These are phyloP conservation scores for Notospermus geniculatus DNA, from an alignment of 1,140 invertebrate species.

Conservation along the genomic window DNA sequence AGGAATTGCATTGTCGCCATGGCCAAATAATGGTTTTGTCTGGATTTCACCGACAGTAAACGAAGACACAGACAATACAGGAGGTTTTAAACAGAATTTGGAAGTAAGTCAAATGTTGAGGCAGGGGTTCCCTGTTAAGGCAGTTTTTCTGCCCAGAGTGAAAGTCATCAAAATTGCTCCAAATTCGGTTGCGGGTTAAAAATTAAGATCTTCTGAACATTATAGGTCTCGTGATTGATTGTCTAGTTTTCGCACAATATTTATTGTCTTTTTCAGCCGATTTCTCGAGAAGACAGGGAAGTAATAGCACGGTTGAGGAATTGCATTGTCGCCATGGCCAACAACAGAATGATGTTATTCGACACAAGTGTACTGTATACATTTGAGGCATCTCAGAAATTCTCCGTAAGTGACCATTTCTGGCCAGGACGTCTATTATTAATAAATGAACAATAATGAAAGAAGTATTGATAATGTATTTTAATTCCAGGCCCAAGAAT, in stretches of 20 bases:
- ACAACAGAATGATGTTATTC: conserved; percentile 83
- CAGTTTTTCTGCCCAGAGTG: too few relatives aligned
- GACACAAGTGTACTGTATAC: conserved; percentile 90
- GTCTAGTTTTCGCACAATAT: too few relatives aligned
- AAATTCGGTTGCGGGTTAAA: too few relatives aligned
- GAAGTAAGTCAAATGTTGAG: conserved; percentile 51
- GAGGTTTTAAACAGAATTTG: conserved; percentile 79
- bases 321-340: conserved; percentile 80
- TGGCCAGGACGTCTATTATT: too few relatives aligned
- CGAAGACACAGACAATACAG: conserved; percentile 66
- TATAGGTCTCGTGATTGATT: too few relatives aligned
- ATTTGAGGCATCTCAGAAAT: conserved; percentile 85
- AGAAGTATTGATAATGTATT: background rate
- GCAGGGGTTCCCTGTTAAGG: too few relatives aligned
- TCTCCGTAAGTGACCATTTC: conserved; percentile 65
- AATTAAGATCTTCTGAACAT: too few relatives aligned
- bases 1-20: conserved; percentile 87
- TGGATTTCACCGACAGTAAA: conserved; percentile 80
- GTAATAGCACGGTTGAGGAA: conserved; percentile 84
- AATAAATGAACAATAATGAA: too few relatives aligned
- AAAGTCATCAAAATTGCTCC: too few relatives aligned
- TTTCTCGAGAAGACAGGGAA: conserved; percentile 72
- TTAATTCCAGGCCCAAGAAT: conserved; percentile 62
- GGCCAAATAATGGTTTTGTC: conserved; percentile 96
- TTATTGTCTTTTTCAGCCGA: conserved; percentile 59